Evolutionary conservation across 2,113 vertebrate species (phyloP).

Genomic region (Lophura nycthemera): DNA sequence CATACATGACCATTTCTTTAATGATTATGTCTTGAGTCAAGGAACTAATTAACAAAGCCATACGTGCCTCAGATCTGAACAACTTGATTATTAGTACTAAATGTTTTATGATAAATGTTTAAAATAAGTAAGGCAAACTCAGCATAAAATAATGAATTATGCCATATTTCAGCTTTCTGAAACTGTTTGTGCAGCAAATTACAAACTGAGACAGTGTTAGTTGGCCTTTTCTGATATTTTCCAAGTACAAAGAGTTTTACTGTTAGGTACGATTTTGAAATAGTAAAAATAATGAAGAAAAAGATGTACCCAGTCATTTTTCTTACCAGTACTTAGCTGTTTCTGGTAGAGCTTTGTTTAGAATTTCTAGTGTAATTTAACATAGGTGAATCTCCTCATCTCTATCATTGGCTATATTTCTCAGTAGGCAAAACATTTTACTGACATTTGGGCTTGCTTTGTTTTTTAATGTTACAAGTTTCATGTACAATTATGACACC

Average conservation of each 20-base stretch:
- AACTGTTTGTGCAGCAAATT: conserved; percentile 45
- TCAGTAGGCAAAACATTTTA: neutral
- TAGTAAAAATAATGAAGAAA: conserved; percentile 16
- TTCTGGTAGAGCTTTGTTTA: neutral
- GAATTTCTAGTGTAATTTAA: neutral
- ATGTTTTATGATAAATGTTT: conserved; percentile 62
- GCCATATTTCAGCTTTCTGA: conserved; percentile 18
- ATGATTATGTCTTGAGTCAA: neutral
- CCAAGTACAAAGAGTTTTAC: conserved; percentile 31
- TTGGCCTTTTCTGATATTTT: conserved; percentile 52
- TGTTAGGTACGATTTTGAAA: neutral
- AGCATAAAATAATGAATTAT: conserved; percentile 40
- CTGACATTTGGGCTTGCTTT: neutral
- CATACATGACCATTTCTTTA: neutral
- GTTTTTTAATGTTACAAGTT: neutral
- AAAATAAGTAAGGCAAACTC: conserved; percentile 33
- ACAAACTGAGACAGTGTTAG: conserved; percentile 13
- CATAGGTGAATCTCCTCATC: neutral
- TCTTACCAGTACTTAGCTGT: neutral
- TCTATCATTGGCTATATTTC: neutral
- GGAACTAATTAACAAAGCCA: neutral
- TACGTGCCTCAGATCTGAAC: neutral
- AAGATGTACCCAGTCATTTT: neutral
- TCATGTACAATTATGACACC: neutral
- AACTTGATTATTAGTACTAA: conserved; percentile 41